A percentile compares a stretch with the other conserved stretches of the same genome.
Evolutionary conservation across 2,888 invertebrate genomes (phyloP).

Genomic region (Drosophila anomelani): DNA sequence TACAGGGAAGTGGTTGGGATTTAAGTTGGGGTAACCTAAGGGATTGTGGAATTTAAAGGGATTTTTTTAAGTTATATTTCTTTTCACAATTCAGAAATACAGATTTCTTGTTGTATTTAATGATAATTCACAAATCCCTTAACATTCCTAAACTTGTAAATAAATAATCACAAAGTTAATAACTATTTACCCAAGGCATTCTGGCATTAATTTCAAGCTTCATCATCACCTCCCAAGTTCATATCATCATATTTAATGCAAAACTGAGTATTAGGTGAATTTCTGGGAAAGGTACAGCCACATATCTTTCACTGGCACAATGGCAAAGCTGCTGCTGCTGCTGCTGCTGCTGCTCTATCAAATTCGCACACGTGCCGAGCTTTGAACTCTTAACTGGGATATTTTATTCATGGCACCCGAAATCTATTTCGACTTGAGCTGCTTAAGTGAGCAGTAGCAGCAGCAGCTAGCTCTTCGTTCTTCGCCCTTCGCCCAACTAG

Average conservation of each 20-base stretch:
- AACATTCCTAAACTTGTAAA: neutral
- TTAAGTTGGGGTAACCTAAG: neutral
- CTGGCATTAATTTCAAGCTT: neutral
- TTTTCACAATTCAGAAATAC: neutral
- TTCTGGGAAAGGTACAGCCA: neutral
- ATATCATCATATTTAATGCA: constrained; percentile 11
- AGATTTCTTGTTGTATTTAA: neutral
- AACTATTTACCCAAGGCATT: neutral
- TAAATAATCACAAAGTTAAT: neutral
- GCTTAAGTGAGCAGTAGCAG: constrained; percentile 45
- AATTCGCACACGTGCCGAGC: constrained; percentile 31
- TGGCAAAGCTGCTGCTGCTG: neutral
- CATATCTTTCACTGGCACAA: constrained; percentile 15
- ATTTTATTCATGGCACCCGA: constrained; percentile 42
- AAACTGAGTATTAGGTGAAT: constrained; percentile 7
- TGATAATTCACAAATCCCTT: neutral
- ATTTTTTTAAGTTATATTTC: neutral
- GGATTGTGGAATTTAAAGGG: neutral
- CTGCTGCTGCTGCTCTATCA: constrained; percentile 20
- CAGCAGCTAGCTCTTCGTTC: constrained; percentile 3
- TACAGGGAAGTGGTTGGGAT: neutral
- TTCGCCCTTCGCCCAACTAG: constrained; percentile 53
- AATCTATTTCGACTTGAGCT: constrained; percentile 39
- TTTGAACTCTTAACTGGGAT: constrained; percentile 34
- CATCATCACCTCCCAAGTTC: neutral